A percentile compares a stretch with the other conserved stretches of the same genome.
phyloP scores from a whole-genome alignment of 2,797 vertebrate species.

The Lates japonicus region DNA sequence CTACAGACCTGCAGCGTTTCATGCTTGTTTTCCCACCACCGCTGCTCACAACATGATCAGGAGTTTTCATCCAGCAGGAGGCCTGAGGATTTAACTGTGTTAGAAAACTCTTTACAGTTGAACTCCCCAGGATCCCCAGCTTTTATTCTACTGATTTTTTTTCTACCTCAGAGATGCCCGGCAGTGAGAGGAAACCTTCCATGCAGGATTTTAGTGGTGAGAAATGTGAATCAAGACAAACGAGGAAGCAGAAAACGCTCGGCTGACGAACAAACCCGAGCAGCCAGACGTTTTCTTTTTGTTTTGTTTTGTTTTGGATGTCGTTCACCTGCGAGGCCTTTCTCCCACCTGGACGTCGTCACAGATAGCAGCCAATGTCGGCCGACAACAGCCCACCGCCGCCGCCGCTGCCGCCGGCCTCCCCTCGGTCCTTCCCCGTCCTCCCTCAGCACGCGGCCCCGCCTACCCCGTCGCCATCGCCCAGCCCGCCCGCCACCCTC shows the following conservation, averaged over 20 bases:
- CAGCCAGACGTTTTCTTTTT: neutral
- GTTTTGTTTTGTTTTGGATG: constrained; percentile 24
- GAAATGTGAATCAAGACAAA: neutral
- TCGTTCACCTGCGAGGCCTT: constrained; percentile 18
- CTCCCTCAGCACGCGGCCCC: constrained; percentile 61
- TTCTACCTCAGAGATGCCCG: constrained; percentile 30
- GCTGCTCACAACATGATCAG: neutral
- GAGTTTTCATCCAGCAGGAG: neutral
- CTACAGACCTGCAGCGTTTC: constrained; percentile 4
- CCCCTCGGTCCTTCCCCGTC: constrained; percentile 85
- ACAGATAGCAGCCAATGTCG: constrained; percentile 88
- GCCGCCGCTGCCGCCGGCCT: constrained; percentile 85
- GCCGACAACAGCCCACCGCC: constrained; percentile 82
- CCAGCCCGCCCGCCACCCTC: constrained; percentile 89
- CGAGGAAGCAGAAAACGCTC: neutral
- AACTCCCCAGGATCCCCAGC: neutral
- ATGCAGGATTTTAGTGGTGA: neutral
- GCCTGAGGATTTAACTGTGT: neutral
- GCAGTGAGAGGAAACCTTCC: constrained; percentile 6
- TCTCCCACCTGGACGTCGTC: constrained; percentile 26
- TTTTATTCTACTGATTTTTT: too few relatives aligned
- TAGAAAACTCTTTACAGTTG: neutral
- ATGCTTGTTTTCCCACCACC: neutral
- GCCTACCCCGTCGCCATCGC: constrained; percentile 83
- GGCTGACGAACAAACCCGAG: constrained; percentile 5